Conservation (phyloP, 2,113 vertebrate genomes). For the Sylvia atricapilla region DNA sequence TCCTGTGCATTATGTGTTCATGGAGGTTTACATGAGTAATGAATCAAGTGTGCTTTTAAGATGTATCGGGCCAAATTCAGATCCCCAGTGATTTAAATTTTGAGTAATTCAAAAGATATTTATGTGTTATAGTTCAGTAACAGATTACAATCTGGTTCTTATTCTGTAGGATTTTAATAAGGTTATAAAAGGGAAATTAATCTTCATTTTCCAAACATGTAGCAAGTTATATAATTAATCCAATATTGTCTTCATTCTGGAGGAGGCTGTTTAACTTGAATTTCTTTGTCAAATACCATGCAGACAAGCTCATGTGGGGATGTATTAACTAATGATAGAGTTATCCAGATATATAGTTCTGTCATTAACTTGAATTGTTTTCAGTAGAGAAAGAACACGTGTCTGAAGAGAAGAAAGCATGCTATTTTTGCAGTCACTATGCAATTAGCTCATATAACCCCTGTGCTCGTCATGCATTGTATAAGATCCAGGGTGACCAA, state of each 20-base stretch:
- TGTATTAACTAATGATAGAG: conserved; percentile 1
- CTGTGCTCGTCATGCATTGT: conserved; percentile 23
- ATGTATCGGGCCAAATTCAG: not conserved
- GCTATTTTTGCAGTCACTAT: conserved; percentile 12
- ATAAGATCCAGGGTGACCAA: conserved; percentile 26
- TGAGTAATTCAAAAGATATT: conserved; percentile 12
- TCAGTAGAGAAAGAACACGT: not conserved
- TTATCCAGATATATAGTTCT: not conserved
- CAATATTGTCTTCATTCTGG: conserved; percentile 30
- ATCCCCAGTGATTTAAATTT: not conserved
- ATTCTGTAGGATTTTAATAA: not conserved
- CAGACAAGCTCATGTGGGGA: not conserved
- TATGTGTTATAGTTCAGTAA: not conserved
- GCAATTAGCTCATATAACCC: conserved; percentile 61
- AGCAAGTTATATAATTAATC: conserved; percentile 46
- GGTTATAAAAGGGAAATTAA: conserved; percentile 39
- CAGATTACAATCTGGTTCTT: conserved; percentile 27
- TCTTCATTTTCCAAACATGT: conserved; percentile 36
- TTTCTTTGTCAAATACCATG: conserved; percentile 5
- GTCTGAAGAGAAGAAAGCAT: conserved; percentile 9
- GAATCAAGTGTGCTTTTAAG: not conserved
- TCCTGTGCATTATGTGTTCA: not conserved
- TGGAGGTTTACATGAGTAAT: not conserved
- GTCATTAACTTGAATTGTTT: conserved; percentile 45
- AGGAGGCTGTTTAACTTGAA: conserved; percentile 18